Base-by-base conservation (phyloP, 64 coral and sea anemone genomes). In the Pocillopora verrucosa region DNA sequence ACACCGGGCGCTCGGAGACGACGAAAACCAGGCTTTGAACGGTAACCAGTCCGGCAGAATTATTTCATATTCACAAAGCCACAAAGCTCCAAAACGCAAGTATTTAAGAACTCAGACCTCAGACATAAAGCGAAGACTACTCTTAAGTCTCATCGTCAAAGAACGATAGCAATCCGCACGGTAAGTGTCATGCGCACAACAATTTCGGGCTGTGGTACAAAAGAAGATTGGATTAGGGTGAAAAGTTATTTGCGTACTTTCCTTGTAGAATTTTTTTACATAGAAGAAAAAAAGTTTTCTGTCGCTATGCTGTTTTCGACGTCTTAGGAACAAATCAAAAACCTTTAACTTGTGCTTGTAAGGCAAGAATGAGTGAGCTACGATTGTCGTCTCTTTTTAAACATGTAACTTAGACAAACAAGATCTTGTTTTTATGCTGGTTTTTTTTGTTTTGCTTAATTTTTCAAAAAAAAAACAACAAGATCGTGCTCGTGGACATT, bases 171-270 rank as follows among this genome's bases (percentile, higher is more conserved):
- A 24, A 51, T 51, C 68, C 37, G 38, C 56, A 63, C 51, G 82
- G 82, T 85, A 72, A 72, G 82, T 85, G 80, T 13, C 82, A 85
- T 85, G 82, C 82, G 82, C 82, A 85, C 17, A 60, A 59, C 58
- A 30, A 14, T 15, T 36, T 24, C 63, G 15, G 20, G 22, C 9
- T 56, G 41, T 12, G 56, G 14, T 12, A 30, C 57, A 20, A 5
- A 60, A 64, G 15, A 65, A 82, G 36, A 65, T 6, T 62, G 20
- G 35, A 16, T 36, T 24, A 25, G 20, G 22, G 10, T 11, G 6
- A n/a, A 1, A 11, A 11, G 25, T 25, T 11, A 70, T 25, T 10
- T 70, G 67, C 1, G 19, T 70, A 0, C 67, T 70, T 25, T 24
- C 22, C 2, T 30, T 20, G 25, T 70, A 12, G 25, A 70, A 11